Percentiles rank a stretch among this genome's conserved stretches.
Evolutionary conservation across 2,797 vertebrate species (phyloP).

Genomic region (Potorous gilbertii): DNA sequence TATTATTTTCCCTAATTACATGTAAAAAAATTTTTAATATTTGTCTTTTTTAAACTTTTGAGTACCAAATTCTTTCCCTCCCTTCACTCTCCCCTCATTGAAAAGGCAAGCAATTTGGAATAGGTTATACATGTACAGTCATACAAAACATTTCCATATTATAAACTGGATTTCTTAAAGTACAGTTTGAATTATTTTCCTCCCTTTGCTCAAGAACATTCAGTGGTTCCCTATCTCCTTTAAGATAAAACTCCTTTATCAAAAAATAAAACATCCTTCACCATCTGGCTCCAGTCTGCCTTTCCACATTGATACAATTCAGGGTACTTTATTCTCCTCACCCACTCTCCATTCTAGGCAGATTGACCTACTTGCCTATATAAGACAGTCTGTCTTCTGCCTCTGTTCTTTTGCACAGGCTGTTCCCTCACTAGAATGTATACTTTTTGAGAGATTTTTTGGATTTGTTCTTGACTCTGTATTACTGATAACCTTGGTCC

Average conservation of each 20-base stretch:
- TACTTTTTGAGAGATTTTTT: neutral
- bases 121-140: neutral
- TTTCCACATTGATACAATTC: neutral
- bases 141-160: neutral
- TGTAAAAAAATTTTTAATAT: neutral
- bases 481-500: neutral
- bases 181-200: neutral
- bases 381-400: neutral
- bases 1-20: neutral
- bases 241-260: neutral
- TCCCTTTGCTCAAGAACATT: neutral
- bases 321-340: neutral
- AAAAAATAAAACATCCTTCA: neutral
- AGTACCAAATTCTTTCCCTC: neutral
- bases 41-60: neutral
- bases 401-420: neutral
- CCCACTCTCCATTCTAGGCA: neutral
- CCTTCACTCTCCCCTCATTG: neutral
- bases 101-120: neutral
- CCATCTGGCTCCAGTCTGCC: neutral
- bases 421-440: neutral
- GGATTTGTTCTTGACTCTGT: neutral
- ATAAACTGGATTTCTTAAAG: neutral
- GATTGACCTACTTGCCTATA: neutral
- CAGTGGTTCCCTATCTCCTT: neutral